Conservation (phyloP, 2,113 vertebrate species). For the Sula dactylatra region DNA sequence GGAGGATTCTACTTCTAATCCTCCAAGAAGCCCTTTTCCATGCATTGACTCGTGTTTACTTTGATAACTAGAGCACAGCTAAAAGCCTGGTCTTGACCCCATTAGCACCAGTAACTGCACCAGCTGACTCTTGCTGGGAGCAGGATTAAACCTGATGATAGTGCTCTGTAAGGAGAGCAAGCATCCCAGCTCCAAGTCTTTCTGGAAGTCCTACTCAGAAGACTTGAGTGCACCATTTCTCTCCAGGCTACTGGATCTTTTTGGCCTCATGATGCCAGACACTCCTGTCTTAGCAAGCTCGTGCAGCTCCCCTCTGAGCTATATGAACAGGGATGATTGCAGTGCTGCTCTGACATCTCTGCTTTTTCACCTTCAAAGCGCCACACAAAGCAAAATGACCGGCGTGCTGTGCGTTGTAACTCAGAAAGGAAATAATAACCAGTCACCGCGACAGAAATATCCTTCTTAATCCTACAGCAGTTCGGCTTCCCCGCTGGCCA, state of each 20-base stretch:
- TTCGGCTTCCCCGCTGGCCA: not conserved
- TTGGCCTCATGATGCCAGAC: not conserved
- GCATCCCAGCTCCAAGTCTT: not conserved
- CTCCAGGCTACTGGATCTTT: not conserved
- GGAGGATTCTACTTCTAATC: not conserved
- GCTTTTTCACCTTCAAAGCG: not conserved
- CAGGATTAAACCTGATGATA: fast-evolving
- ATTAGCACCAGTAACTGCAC: not conserved
- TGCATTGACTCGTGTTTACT: not conserved
- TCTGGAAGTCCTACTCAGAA: not conserved
- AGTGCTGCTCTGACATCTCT: not conserved
- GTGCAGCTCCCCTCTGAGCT: not conserved
- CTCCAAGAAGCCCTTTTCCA: not conserved
- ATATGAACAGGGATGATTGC: fast-evolving
- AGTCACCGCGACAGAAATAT: constrained; percentile 49
- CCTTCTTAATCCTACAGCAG: constrained; percentile 50
- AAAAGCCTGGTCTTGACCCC: not conserved
- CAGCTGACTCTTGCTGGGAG: not conserved
- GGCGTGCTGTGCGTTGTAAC: not conserved
- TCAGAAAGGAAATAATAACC: constrained; percentile 44
- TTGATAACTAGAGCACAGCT: not conserved
- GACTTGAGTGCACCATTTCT: not conserved
- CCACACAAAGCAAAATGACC: not conserved
- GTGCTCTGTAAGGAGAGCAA: not conserved
- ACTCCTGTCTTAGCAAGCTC: not conserved